These are phyloP conservation scores for Elymnias hypermnestra DNA, from an alignment of 1,140 invertebrate species.

Conservation along the genomic window DNA sequence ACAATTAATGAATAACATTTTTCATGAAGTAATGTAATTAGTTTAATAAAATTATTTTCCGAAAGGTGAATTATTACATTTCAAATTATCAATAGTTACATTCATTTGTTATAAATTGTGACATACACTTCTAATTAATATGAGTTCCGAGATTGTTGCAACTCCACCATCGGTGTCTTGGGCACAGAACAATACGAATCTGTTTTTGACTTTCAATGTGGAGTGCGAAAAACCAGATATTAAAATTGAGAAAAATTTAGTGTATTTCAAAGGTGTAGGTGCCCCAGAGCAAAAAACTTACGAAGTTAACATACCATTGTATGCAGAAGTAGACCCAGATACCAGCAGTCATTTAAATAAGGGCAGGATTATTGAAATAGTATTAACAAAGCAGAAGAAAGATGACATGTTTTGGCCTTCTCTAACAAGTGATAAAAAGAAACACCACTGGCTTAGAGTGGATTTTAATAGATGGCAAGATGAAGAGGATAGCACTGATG, in stretches of 20 bases:
- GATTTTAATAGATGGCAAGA: slow-evolving; percentile 99
- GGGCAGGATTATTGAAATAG: slow-evolving; percentile 86
- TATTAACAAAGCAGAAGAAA: slow-evolving; percentile 83
- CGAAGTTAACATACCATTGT: slow-evolving; percentile 90
- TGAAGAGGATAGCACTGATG: slow-evolving; percentile 80
- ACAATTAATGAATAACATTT: background rate
- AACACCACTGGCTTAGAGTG: slow-evolving; percentile 96
- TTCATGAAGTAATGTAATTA: too few species aligned
- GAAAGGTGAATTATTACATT: too few species aligned
- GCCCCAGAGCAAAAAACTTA: slow-evolving; percentile 90
- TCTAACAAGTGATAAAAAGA: slow-evolving; percentile 91
- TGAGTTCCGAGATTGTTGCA: slow-evolving; percentile 64
- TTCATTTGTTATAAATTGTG: too few species aligned
- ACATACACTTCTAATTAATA: slow-evolving; percentile 24
- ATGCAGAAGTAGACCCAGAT: slow-evolving; percentile 87
- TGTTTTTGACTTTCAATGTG: slow-evolving; percentile 92
- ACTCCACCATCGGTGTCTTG: slow-evolving; percentile 90
- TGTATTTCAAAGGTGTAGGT: slow-evolving; percentile 91
- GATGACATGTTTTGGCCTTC: slow-evolving; percentile 91
- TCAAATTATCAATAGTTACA: too few species aligned
- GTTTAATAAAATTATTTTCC: too few species aligned
- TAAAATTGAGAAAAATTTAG: slow-evolving; percentile 85
- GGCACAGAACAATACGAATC: slow-evolving; percentile 89
- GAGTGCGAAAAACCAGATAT: slow-evolving; percentile 90
- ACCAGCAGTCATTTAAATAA: slow-evolving; percentile 82